Conservation (phyloP, 2,797 vertebrate genomes). For the Chromis chromis region DNA sequence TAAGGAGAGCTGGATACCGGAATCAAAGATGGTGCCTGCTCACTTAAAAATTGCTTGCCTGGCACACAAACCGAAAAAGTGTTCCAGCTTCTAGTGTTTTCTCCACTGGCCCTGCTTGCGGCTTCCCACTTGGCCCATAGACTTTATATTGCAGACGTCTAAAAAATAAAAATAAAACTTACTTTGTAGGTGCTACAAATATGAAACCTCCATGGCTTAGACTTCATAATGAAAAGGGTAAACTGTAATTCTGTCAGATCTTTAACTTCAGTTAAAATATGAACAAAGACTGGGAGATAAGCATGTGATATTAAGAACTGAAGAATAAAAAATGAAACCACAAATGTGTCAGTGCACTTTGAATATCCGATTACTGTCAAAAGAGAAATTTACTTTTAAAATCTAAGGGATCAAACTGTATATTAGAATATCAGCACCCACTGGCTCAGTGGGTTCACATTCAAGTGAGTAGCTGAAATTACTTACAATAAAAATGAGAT, state of each 20-base stretch:
- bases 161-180: not conserved
- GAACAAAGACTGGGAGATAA: not conserved
- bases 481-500: not conserved
- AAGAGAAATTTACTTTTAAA: not conserved
- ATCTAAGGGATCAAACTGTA: not conserved
- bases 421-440: not conserved
- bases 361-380: not conserved
- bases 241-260: too few species aligned
- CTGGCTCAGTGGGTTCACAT: not conserved
- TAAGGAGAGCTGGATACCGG: not conserved
- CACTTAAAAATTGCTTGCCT: not conserved
- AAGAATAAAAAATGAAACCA: too few species aligned
- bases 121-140: not conserved
- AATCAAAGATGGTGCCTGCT: too few species aligned
- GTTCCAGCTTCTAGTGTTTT: not conserved
- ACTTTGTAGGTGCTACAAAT: not conserved
- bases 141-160: not conserved
- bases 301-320: not conserved
- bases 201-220: too few species aligned
- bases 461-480: not conserved
- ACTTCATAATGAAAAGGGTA: too few species aligned
- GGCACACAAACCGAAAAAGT: not conserved
- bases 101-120: not conserved
- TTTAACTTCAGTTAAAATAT: too few species aligned
- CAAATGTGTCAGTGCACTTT: not conserved